Evolutionary conservation across 2,797 vertebrate species (phyloP).

Genomic region (Alca torda): DNA sequence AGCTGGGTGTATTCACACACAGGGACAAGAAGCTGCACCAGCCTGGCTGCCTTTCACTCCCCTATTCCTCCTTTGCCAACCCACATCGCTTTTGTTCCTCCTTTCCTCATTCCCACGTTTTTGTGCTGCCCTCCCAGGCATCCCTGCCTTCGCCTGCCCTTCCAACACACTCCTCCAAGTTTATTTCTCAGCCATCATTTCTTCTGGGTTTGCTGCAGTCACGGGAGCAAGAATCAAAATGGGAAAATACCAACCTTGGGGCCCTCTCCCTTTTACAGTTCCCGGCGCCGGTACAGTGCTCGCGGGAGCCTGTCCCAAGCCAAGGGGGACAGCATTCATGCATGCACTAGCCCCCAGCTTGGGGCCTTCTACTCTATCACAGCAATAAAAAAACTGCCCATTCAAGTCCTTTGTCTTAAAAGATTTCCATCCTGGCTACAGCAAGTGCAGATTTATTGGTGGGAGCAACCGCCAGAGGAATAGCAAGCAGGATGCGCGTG

Average conservation of each 20-base stretch:
- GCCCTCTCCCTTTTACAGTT: slow-evolving; percentile 1
- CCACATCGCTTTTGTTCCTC: slow-evolving; percentile 47
- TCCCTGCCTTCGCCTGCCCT: background rate
- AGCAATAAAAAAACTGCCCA: slow-evolving; percentile 48
- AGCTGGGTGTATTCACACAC: slow-evolving; percentile 43
- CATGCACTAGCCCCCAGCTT: background rate
- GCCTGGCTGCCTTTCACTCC: slow-evolving; percentile 17
- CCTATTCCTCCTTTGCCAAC: slow-evolving; percentile 19
- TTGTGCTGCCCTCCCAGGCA: slow-evolving; percentile 1
- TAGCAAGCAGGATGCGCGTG: slow-evolving; percentile 25
- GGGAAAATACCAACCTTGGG: slow-evolving; percentile 4
- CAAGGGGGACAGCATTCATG: slow-evolving; percentile 34
- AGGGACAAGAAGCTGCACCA: slow-evolving; percentile 36
- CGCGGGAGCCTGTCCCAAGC: background rate
- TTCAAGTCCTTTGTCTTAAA: slow-evolving; percentile 59
- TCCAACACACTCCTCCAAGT: background rate
- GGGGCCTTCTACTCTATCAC: slow-evolving; percentile 49
- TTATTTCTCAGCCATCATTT: background rate
- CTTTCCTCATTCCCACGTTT: slow-evolving; percentile 38
- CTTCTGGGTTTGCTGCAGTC: background rate
- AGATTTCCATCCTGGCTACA: slow-evolving; percentile 59
- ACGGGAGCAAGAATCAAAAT: background rate
- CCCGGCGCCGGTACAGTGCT: background rate
- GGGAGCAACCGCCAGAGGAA: slow-evolving; percentile 42
- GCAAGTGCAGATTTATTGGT: slow-evolving; percentile 57